Base-by-base conservation (phyloP, 2,113 vertebrate species). In the Bucco capensis region DNA sequence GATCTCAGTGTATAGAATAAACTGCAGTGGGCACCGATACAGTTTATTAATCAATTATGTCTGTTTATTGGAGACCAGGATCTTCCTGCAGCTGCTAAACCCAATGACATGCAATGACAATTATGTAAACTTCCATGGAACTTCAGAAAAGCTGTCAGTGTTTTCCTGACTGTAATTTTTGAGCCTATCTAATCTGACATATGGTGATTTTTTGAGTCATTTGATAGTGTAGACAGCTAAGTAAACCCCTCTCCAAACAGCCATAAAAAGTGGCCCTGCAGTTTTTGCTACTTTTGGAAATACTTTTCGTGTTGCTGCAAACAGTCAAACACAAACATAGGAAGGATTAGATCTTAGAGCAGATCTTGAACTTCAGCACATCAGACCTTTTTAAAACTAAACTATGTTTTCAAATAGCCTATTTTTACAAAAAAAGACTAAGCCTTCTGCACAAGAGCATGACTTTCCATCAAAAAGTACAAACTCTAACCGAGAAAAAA, bases 11-110 rank as follows among this genome's bases (percentile, higher is more conserved):
- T 19, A 27, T 1, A 71, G 22, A 86, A 61, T 70, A 91, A 87
- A 80, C 33, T 71, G 27, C 10, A 3, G 44, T 73, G 50, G 72
- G 78, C 14, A 62, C 81, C 90, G 86, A 93, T 56, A 82, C 38
- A 79, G 71, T 90, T 91, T 83, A 82, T 87, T 94, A 96, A 89
- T 91, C 90, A 92, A 92, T 93, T 96, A 89, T 67, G 50, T 93
- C 75, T 91, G 81, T 94, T 83, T 89, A 58, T 73, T 89, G 90
- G 67, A 94, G 86, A 92, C 56, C 71, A 89, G 64, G 51, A 93
- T 87, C 86, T 85, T 94, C 44, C 71, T 93, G 92, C 86, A 91
- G 79, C 89, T 95, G 86, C 82, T 89, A 77, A 87, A 89, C 27
- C 47, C 47, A 92, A 83, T 87, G 88, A 83, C 78, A 93, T 60